These are phyloP conservation scores for Gorsachius magnificus DNA, from an alignment of 2,797 vertebrate genomes.

Conservation along the genomic window DNA sequence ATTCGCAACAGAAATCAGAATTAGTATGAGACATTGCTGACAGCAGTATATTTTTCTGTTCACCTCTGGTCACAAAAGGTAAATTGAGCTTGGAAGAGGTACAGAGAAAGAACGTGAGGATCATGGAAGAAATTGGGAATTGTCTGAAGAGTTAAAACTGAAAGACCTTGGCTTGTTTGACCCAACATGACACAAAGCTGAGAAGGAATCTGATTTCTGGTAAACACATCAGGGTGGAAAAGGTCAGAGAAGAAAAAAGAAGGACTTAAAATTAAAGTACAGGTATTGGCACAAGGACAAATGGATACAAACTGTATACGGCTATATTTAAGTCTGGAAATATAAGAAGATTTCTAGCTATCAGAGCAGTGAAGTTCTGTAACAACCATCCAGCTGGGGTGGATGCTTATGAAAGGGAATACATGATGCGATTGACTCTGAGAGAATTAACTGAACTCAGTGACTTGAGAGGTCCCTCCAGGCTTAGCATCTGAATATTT, in stretches of 20 bases:
- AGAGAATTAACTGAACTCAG: constrained; percentile 10
- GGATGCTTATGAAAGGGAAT: not conserved
- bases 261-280: not conserved
- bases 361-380: not conserved
- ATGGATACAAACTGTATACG: not conserved
- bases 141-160: not conserved
- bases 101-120: not conserved
- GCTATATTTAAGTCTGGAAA: not conserved
- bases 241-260: constrained; percentile 7
- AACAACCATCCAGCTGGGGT: not conserved
- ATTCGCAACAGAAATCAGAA: not conserved
- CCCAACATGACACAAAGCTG: not conserved
- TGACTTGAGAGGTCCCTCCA: not conserved
- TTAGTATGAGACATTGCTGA: not conserved
- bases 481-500: not conserved
- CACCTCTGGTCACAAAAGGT: not conserved
- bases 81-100: not conserved
- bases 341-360: not conserved
- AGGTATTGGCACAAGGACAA: not conserved
- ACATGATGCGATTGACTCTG: not conserved
- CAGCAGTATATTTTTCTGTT: not conserved
- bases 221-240: not conserved
- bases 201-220: constrained; percentile 10
- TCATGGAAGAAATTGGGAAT: not conserved
- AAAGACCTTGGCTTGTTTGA: not conserved